phyloP scores from a whole-genome alignment of 2,888 invertebrate genomes.

The Eumerus sabulonum region DNA sequence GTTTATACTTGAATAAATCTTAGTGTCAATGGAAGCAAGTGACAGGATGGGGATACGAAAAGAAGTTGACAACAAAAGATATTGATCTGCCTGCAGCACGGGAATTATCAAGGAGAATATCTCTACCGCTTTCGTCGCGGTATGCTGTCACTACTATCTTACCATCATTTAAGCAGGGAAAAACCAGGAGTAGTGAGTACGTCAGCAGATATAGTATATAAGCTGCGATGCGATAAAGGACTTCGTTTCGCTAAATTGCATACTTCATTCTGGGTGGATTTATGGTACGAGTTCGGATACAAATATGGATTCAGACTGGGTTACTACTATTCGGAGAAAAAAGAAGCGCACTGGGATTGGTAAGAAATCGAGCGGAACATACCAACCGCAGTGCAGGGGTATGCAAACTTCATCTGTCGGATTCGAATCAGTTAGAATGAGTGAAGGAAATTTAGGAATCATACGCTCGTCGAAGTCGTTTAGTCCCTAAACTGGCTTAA shows the following conservation, averaged over 20 bases:
- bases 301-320: no score
- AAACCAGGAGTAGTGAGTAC: no score
- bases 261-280: slow-evolving; percentile 53
- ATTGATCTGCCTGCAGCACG: slow-evolving; percentile 53
- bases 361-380: slow-evolving; percentile 39
- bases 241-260: slow-evolving; percentile 57
- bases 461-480: no score
- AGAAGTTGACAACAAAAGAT: slow-evolving; percentile 65
- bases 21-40: slow-evolving; percentile 14
- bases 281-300: slow-evolving; percentile 32
- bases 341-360: slow-evolving; percentile 23
- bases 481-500: no score
- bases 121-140: not conserved
- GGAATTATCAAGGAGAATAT: slow-evolving; percentile 25
- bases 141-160: slow-evolving; percentile 18
- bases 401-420: slow-evolving; percentile 17
- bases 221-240: slow-evolving; percentile 32
- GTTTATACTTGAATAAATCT: slow-evolving; percentile 62
- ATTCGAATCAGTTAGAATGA: no score
- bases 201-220: not conserved
- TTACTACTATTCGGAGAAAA: slow-evolving; percentile 9
- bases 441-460: no score
- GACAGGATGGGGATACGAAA: slow-evolving; percentile 39
- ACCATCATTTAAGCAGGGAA: no score
- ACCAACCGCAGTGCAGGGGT: slow-evolving; percentile 6